Base-by-base conservation (phyloP, 2,113 vertebrate species). In the Aepyceros melampus region DNA sequence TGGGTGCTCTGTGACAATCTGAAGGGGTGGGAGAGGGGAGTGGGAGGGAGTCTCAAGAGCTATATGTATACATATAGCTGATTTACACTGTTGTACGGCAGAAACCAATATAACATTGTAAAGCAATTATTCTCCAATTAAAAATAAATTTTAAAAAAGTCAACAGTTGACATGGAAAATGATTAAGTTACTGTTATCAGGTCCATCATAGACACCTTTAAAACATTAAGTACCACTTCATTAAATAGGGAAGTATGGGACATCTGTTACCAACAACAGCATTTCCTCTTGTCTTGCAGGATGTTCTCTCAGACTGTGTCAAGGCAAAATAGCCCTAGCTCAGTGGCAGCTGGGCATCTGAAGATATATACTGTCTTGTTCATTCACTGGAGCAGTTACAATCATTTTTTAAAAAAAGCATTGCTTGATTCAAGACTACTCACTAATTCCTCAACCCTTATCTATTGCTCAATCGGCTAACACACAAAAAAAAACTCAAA, bases 21-120 rank as follows among this genome's bases (percentile, higher is more conserved):
- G 19, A 71, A 71, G n/a, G 67, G 67, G 10, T 40, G n/a, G n/a
- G 19, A 23, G 6, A 12, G 67, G n/a, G 19, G 2, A 71, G n/a
- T 6, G n/a, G 2, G 67, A 71, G n/a, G 67, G n/a, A 71, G n/a
- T 71, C 19, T 71, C n/a, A 33, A 62, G 67, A 36, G n/a, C 36
- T 40, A 21, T 23, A 23, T 71, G 36, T 71, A 40, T 23, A 71
- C 67, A 13, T 23, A 71, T 1, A 71, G 67, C 67, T 40, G 67
- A 71, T 40, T 71, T n/a, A 23, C 0, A 0, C 5, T 23, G 5
- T 3, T 40, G n/a, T 71, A 23, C 0, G 2, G 67, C 67, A 40
- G 67, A 71, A 71, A 23, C 9, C 67, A 40, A 40, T 10, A 13
- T 36, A 71, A 23, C 67, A 71, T 3, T 71, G 19, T 71, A 13